Evolutionary conservation across 2,797 vertebrate species (phyloP), one percentile per base, ranked within the genome.

Genomic region (Neosilurus hyrtlii): DNA sequence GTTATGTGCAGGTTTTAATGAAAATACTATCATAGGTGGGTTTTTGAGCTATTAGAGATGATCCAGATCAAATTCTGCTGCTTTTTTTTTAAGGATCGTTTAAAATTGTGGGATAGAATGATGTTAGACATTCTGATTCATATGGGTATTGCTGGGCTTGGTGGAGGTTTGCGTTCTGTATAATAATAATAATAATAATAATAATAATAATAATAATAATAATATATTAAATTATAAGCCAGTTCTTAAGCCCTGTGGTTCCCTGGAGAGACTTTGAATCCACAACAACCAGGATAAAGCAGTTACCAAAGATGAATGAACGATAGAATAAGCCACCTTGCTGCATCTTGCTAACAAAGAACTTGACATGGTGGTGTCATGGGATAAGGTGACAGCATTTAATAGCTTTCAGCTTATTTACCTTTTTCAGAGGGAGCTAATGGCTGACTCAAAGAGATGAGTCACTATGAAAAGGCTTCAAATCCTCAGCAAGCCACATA

Each of bases 371-470:
- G 57, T 62, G 57, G 57, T 65, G 8, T 65, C 76, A 65, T 7
- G 4, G 61, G 9, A 65, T 93, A 93, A 93, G 92, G 87, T 90
- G 88, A 87, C 86, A 91, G 89, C 91, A 93, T 93, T 93, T 91
- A 92, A 93, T 91, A 90, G 89, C 54, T 86, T 91, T 90, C 88
- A 87, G 91, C 89, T 91, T 93, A 91, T 94, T 94, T 93, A 93
- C 92, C 90, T 93, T 91, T 91, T 92, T 92, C 90, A 86, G 84
- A 85, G 87, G 85, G 92, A 92, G 92, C 89, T 91, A 94, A 94
- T 92, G 92, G 92, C 86, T 37, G 61, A 63, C 63, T 70, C 30
- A 70, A 56, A 71, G 65, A 70, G 15, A 54, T 65, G 61, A 52
- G 24, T 65, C 43, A 52, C 61, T 8, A 52, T 65, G 24, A 79